Evolutionary conservation across 2,888 invertebrate genomes (phyloP).

Genomic region (Drosophila mayaguana): DNA sequence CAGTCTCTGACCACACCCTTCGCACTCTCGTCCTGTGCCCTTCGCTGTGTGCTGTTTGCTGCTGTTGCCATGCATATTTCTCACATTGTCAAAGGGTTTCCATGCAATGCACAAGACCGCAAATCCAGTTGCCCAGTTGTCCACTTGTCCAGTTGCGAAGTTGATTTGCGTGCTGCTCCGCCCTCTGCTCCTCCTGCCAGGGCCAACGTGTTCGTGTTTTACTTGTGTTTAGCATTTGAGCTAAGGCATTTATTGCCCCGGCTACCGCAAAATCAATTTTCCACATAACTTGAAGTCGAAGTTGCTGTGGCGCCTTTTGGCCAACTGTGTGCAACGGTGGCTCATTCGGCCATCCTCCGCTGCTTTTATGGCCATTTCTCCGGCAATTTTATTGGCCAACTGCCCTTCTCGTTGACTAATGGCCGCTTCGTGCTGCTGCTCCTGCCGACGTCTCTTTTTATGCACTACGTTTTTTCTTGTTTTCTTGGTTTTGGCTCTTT

Average conservation of each 20-base stretch:
- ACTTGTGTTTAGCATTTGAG: conserved; percentile 62
- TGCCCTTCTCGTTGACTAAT: conserved; percentile 57
- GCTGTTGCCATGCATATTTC: conserved; percentile 66
- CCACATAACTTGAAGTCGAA: conserved; percentile 51
- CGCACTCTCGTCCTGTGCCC: conserved; percentile 15
- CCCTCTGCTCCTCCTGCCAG: neutral
- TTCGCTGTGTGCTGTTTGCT: conserved; percentile 8
- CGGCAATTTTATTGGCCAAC: conserved; percentile 68
- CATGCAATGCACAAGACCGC: conserved; percentile 59
- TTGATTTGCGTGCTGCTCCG: conserved; percentile 23
- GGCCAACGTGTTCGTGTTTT: conserved; percentile 32
- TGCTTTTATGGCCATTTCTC: conserved; percentile 64
- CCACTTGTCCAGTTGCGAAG: conserved; percentile 19
- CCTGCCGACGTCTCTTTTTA: conserved; percentile 11
- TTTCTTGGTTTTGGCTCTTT: neutral
- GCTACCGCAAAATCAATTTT: conserved; percentile 81
- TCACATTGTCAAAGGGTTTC: conserved; percentile 71
- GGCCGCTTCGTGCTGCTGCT: conserved; percentile 38
- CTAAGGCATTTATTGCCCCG: conserved; percentile 62
- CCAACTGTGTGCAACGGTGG: conserved; percentile 42
- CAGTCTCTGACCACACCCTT: conserved; percentile 46
- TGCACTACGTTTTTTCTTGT: neutral
- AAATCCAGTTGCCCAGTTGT: conserved; percentile 44
- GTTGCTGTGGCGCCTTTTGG: conserved; percentile 24
- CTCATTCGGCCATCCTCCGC: conserved; percentile 43